These are phyloP conservation scores for Orthochromis indermauri DNA, from an alignment of 2,113 vertebrate species.

Conservation along the genomic window DNA sequence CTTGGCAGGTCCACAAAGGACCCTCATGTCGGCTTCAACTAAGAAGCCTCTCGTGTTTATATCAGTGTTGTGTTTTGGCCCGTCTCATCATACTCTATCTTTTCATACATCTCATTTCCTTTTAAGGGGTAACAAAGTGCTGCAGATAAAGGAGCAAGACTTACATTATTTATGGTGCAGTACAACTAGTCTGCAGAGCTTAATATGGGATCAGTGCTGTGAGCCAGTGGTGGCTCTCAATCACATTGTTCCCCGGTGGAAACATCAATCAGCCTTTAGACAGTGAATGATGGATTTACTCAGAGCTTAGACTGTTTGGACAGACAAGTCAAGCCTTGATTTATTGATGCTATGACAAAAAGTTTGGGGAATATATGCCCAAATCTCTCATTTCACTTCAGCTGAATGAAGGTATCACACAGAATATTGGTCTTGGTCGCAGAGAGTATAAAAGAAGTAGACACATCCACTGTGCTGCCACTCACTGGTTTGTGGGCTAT, in stretches of 20 bases:
- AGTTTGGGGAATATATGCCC: neutral
- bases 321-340: constrained; percentile 1
- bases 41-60: neutral
- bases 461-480: neutral
- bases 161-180: neutral
- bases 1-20: neutral
- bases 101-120: constrained; percentile 2
- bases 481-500: neutral
- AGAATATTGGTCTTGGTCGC: neutral
- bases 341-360: neutral
- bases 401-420: neutral
- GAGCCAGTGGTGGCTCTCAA: constrained; percentile 32
- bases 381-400: neutral
- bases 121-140: neutral
- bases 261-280: constrained; percentile 23
- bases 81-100: neutral
- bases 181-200: constrained; percentile 2
- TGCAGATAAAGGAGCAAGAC: neutral
- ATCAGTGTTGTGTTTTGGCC: neutral
- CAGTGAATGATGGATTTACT: constrained; percentile 30
- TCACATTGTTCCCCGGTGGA: neutral
- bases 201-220: constrained; percentile 19
- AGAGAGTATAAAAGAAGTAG: neutral
- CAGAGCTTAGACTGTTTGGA: neutral
- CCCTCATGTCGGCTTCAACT: neutral